A percentile compares a stretch with the other conserved stretches of the same genome.
Evolutionary conservation across 1,140 invertebrate genomes (phyloP).

Genomic region (Galendromus occidentalis): DNA sequence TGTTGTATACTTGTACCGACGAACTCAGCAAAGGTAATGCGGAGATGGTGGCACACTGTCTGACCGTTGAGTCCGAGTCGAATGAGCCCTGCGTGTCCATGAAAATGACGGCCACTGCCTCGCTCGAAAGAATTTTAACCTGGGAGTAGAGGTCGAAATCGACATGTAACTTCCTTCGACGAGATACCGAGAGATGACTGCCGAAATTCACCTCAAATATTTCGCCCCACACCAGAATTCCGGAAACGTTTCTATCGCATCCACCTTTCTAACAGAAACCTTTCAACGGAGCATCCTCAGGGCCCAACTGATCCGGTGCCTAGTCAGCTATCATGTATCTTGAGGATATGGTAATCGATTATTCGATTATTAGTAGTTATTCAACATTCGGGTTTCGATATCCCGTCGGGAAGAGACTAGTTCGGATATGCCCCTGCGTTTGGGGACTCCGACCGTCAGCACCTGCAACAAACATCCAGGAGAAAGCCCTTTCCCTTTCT

Average conservation of each 20-base stretch:
- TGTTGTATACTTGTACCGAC: conserved; percentile 36
- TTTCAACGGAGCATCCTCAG: conserved; percentile 29
- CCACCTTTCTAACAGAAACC: conserved; percentile 80
- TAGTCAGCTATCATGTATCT: conserved; percentile 11
- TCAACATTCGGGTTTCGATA: too few species aligned
- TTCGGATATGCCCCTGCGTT: too few species aligned
- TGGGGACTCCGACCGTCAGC: too few species aligned
- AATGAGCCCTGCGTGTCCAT: conserved; percentile 96
- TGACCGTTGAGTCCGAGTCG: conserved; percentile 84
- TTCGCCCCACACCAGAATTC: conserved; percentile 86
- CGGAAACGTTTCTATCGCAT: conserved; percentile 79
- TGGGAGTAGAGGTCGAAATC: too few species aligned
- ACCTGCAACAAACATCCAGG: conserved; percentile 76
- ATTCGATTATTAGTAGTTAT: too few species aligned
- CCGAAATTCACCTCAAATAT: conserved; percentile 49
- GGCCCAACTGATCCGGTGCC: conserved; percentile 19
- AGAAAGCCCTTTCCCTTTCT: conserved; percentile 89
- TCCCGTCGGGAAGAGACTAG: too few species aligned
- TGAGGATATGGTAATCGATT: neutral
- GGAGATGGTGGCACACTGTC: conserved; percentile 89
- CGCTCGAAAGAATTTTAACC: conserved; percentile 24
- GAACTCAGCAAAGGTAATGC: conserved; percentile 41
- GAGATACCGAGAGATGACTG: too few species aligned
- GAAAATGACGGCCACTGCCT: conserved; percentile 50
- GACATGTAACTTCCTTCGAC: too few species aligned